Evolutionary conservation across 2,888 invertebrate genomes (phyloP), one percentile per base, ranked within the genome.

Genomic region (Junonia oenone): DNA sequence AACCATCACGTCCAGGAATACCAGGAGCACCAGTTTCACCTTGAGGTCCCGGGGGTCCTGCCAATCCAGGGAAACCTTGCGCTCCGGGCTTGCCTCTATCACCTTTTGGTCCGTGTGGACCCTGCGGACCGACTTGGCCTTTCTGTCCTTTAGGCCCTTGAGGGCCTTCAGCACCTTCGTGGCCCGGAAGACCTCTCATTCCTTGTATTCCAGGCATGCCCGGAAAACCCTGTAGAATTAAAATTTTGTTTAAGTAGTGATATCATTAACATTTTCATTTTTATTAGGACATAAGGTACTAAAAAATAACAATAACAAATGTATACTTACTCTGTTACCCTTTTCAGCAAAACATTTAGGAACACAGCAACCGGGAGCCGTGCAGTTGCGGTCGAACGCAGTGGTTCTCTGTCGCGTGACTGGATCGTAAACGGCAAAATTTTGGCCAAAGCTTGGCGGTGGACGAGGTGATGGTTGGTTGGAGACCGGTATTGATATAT

Each of bases 331-430:
- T 71, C 96, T 91, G 58, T 92, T 93, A 74, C 97, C 97, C 83
- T 97, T 97, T 81, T 97, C 96, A 0, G 97, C 97, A 64, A 96
- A 94, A 81, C 97, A 97, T 90, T 97, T 96, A 0, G 96, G 96
- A 37, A 93, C 92, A 72, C 97, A 97, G 68, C 93, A 93, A 55
- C 92, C 94, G 0, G 92, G 91, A 9, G 91, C 93, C 0, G 92
- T 93, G 67, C 94, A 94, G 69, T 94, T 94, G 45, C 90, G 90
- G n/a, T 86, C 84, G 15, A 75, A 63, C 26, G 74, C 71, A n/a
- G 78, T 73, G 1, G 81, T 75, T 57, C 68, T 91, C 83, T 68
- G 90, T 73, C 70, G 76, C 1, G 88, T 88, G 11, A 72, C 68
- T 6, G 84, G 86, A 58, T 90, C 85, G 61, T 83, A 87, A 0